Conservation (phyloP, 1,140 invertebrate species). For the Aphaenogaster ashmeadi region DNA sequence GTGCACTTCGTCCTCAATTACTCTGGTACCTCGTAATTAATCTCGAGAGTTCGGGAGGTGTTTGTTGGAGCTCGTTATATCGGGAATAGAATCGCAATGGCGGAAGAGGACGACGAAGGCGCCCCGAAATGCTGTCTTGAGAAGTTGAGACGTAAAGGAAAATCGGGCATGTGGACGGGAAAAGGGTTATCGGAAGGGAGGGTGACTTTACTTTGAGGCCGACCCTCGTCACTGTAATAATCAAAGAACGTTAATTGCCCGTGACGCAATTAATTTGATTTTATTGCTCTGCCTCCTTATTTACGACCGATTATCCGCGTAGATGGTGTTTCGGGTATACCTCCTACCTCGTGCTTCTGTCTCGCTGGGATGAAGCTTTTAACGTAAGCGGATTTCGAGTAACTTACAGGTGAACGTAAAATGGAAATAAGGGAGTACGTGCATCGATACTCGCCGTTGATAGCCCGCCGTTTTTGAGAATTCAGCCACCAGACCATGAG, state of each 20-base stretch:
- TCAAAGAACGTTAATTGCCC: constrained; percentile 51
- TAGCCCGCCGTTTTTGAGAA: constrained; percentile 16
- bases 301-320: constrained; percentile 35
- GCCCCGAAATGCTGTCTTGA: constrained; percentile 17
- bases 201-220: constrained; percentile 21
- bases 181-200: not conserved
- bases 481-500: not conserved
- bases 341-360: not conserved
- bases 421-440: constrained; percentile 22
- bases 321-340: not conserved
- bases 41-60: constrained; percentile 68
- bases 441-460: constrained; percentile 1
- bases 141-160: constrained; percentile 31
- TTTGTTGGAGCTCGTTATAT: constrained; percentile 59
- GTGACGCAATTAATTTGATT: constrained; percentile 49
- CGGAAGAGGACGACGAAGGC: not conserved
- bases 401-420: constrained; percentile 4
- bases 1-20: constrained; percentile 70
- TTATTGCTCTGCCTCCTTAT: constrained; percentile 18
- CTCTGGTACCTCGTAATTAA: constrained; percentile 75
- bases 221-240: constrained; percentile 22
- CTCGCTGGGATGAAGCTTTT: not conserved
- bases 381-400: constrained; percentile 38
- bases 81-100: not conserved
- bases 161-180: not conserved